These are phyloP conservation scores for Drosophila nigritarsus DNA, from an alignment of 2,888 invertebrate species.

Conservation along the genomic window DNA sequence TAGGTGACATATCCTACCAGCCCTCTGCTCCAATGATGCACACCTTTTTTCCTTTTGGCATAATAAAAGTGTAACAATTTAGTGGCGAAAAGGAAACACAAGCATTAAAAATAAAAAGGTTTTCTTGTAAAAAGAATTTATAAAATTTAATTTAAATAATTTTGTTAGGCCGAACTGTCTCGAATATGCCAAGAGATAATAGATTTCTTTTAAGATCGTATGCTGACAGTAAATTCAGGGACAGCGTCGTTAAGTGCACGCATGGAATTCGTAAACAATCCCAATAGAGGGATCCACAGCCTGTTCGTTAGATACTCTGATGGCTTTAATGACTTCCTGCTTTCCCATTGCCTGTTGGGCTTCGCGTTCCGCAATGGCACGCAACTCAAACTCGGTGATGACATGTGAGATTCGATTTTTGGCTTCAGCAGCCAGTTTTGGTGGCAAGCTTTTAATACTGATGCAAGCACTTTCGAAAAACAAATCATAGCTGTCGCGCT, in stretches of 20 bases:
- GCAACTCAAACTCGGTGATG: slow-evolving; percentile 78
- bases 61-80: slow-evolving; percentile 34
- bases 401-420: slow-evolving; percentile 79
- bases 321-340: slow-evolving; percentile 8
- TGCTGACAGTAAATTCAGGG: slow-evolving; percentile 34
- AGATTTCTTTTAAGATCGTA: not conserved
- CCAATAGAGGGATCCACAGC: slow-evolving; percentile 22
- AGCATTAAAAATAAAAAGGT: slow-evolving; percentile 10
- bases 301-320: slow-evolving; percentile 16
- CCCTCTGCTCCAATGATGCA: slow-evolving; percentile 72
- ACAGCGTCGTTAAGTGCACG: slow-evolving; percentile 47
- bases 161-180: slow-evolving; percentile 23
- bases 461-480: slow-evolving; percentile 81
- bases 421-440: slow-evolving; percentile 79
- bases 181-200: slow-evolving; percentile 21
- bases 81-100: slow-evolving; percentile 20
- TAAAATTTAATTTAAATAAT: slow-evolving; percentile 26
- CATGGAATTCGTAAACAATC: slow-evolving; percentile 60
- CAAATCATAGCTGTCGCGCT: slow-evolving; percentile 73
- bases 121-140: slow-evolving; percentile 9
- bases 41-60: slow-evolving; percentile 58
- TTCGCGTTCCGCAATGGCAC: slow-evolving; percentile 79
- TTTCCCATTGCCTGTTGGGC: slow-evolving; percentile 33
- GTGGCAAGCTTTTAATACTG: slow-evolving; percentile 76
- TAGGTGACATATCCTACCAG: slow-evolving; percentile 51